A percentile compares a stretch with the other conserved stretches of the same genome.
phyloP scores from a whole-genome alignment of 2,113 vertebrate genomes.

The Ptilonorhynchus violaceus region DNA sequence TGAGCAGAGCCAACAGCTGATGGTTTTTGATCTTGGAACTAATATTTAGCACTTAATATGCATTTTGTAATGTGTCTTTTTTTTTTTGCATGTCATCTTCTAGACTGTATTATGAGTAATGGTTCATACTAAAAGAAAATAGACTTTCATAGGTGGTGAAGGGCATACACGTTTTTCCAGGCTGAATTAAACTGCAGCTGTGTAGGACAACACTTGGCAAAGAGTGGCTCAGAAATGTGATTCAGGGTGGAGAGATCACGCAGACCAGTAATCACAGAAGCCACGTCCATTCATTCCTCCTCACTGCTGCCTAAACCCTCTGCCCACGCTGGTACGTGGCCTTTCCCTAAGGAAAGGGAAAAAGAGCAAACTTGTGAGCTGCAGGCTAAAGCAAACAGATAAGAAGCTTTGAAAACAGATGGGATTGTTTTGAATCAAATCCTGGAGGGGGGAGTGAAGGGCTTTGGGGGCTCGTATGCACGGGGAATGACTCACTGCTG shows the following conservation, averaged over 20 bases:
- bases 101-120: accelerated
- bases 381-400: neutral
- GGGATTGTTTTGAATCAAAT: neutral
- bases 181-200: neutral
- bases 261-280: neutral
- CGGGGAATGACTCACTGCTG: neutral
- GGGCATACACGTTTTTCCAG: neutral
- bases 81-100: neutral
- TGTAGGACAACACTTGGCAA: neutral
- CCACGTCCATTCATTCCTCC: neutral
- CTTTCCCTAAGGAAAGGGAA: neutral
- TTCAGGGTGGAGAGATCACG: neutral
- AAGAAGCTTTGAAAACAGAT: neutral
- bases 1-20: neutral
- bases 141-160: neutral
- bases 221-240: neutral
- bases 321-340: neutral
- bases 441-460: neutral
- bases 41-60: neutral
- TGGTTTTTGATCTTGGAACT: neutral
- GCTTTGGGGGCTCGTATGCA: accelerated
- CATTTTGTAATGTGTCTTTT: accelerated
- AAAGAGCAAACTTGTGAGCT: neutral
- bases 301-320: neutral
- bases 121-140: neutral